phyloP scores from a whole-genome alignment of 2,113 vertebrate species.

The Nasalis larvatus region DNA sequence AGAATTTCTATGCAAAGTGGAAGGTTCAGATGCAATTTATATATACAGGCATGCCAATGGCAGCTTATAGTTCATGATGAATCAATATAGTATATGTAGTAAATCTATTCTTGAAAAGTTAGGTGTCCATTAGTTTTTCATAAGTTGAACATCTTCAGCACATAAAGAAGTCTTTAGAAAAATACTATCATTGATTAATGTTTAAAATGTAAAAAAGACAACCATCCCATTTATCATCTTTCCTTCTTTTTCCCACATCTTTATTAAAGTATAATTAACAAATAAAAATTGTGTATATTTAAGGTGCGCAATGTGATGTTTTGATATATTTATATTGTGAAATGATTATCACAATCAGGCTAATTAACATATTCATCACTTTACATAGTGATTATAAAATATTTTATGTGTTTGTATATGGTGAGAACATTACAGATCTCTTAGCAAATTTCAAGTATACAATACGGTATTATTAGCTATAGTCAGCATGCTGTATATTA shows the following conservation, averaged over 20 bases:
- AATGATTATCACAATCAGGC: background rate
- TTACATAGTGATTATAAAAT: background rate
- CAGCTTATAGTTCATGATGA: background rate
- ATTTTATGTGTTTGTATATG: background rate
- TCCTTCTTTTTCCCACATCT: background rate
- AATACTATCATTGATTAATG: background rate
- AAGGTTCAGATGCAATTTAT: background rate
- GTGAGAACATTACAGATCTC: background rate
- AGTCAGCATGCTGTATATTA: background rate
- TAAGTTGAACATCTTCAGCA: conserved; percentile 19
- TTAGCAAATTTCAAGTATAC: background rate
- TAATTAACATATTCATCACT: background rate
- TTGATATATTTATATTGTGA: background rate
- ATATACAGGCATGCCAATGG: background rate
- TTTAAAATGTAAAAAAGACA: conserved; percentile 21
- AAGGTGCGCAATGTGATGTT: background rate
- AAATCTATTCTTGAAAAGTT: background rate
- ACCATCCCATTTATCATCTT: background rate
- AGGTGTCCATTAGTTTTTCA: background rate
- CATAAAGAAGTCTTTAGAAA: background rate
- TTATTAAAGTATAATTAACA: background rate
- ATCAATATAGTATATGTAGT: background rate
- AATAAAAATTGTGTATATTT: background rate
- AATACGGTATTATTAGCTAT: background rate
- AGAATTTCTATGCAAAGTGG: background rate